Conservation (phyloP, 2,113 vertebrate species). For the Macroglossus sobrinus region DNA sequence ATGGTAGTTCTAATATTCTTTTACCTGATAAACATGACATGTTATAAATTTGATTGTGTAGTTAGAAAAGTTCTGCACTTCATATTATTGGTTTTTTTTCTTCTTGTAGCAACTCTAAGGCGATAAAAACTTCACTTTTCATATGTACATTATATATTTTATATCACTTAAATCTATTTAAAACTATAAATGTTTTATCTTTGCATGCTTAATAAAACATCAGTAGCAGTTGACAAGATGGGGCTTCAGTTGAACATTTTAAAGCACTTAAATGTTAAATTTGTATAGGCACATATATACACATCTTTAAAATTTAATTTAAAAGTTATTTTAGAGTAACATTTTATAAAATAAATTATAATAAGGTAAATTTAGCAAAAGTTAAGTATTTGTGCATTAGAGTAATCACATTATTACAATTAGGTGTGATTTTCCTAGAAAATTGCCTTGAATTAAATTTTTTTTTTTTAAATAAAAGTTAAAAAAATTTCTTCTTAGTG, state of each 20-base stretch:
- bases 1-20: neutral
- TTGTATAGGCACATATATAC: neutral
- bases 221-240: neutral
- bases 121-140: constrained; percentile 17
- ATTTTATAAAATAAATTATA: neutral
- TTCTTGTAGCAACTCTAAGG: neutral
- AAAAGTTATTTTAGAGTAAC: neutral
- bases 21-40: constrained; percentile 13
- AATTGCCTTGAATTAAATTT: neutral
- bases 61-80: neutral
- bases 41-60: constrained; percentile 20
- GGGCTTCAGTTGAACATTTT: neutral
- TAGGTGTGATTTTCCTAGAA: neutral
- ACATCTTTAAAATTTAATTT: neutral
- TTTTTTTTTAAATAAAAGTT: neutral
- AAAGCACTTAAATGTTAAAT: neutral
- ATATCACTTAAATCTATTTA: neutral
- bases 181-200: neutral
- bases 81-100: neutral
- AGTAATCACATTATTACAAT: neutral
- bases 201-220: neutral
- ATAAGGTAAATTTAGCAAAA: neutral
- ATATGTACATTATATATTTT: neutral
- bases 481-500: neutral
- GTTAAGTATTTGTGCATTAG: neutral